These are phyloP conservation scores for Chrysaora quinquecirrha DNA, from an alignment of 30 jellyfish, hydroid and myxozoan species.

Conservation along the genomic window DNA sequence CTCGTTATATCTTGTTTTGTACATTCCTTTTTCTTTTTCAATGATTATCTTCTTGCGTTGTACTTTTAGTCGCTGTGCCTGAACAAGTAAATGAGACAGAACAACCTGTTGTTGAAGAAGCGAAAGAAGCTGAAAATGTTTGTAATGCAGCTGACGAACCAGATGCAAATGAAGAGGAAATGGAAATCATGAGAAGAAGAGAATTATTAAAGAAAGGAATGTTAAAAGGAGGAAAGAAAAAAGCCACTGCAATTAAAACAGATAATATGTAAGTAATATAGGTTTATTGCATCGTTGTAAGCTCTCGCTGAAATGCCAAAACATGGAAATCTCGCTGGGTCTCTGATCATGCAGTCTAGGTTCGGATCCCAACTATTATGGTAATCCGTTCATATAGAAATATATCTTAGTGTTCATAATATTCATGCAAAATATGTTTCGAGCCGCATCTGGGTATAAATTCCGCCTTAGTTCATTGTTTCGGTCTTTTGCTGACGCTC, in stretches of 20 bases:
- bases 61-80: neutral
- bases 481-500: too few relatives aligned
- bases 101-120: neutral
- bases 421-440: too few relatives aligned
- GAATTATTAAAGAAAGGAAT: constrained; percentile 82
- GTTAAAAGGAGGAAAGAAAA: constrained; percentile 83
- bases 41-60: neutral
- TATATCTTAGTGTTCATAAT: too few relatives aligned
- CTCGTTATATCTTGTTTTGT: too few relatives aligned
- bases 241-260: constrained; percentile 54
- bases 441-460: too few relatives aligned
- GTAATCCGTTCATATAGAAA: too few relatives aligned
- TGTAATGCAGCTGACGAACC: constrained; percentile 17
- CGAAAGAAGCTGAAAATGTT: neutral
- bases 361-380: too few relatives aligned
- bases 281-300: too few relatives aligned
- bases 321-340: too few relatives aligned
- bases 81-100: neutral
- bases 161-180: constrained; percentile 72
- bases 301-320: too few relatives aligned
- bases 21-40: neutral
- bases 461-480: too few relatives aligned
- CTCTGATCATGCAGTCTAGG: too few relatives aligned
- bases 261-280: constrained; percentile 6
- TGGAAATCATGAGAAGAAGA: constrained; percentile 73